Evolutionary conservation across 2,888 invertebrate species (phyloP), one percentile per base, ranked within the genome.

Genomic region (Raillietiella orientalis): DNA sequence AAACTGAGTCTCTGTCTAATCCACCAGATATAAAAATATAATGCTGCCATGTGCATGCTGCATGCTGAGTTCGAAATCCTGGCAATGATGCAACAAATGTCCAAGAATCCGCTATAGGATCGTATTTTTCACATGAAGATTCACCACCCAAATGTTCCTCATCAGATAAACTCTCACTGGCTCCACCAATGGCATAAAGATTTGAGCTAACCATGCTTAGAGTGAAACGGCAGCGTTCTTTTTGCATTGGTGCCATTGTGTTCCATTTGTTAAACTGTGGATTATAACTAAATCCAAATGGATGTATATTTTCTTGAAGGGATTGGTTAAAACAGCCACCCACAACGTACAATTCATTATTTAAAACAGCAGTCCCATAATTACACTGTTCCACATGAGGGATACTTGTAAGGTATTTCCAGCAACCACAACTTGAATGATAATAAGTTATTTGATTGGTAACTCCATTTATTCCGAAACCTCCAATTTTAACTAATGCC

Each of bases 301-400:
- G 62, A 46, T 66, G 66, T 27, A 64, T 59, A 35, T 62, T 59
- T 44, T 66, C 66, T 42, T 58, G 52, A 26, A 63, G 34, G 16
- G 53, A 55, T 25, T 62, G 60, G 42, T 65, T 63, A 37, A 63
- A 66, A 34, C 65, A 64, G 2, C 66, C 66, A 9, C 66, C 66
- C 9, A 65, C 56, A 3, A 66, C 56, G 37, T 59, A 66, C 9
- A 66, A 46, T 36, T 61, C 56, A 38, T 66, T 66, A 31, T 60
- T 55, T 6, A 62, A 44, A 1, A 65, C 63, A 5, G 61, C 57
- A 5, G 61, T 58, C 2, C 66, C 66, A 42, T 62, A 66, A 40
- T 65, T 64, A 40, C 63, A 64, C 40, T 66, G 65, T 36, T 65
- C 63, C 4, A 66, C 58, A 37, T 66, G 64, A 1, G 66, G 66